A percentile compares a stretch with the other conserved stretches of the same genome.
Conservation (phyloP, 2,113 vertebrate genomes). For the Laticauda colubrina region DNA sequence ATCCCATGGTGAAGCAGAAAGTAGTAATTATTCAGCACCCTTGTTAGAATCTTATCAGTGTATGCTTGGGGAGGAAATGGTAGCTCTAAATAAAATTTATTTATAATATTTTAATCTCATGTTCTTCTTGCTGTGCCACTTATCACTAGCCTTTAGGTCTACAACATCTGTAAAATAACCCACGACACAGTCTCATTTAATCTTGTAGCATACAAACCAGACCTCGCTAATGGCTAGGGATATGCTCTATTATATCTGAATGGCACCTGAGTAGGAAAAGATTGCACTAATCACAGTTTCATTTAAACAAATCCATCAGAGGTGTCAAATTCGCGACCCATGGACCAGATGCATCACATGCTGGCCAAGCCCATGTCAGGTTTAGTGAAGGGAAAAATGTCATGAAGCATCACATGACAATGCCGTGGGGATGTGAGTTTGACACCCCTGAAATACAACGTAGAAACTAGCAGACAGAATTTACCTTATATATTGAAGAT, state of each 20-base stretch:
- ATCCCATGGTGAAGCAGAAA: slow-evolving; percentile 9
- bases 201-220: neutral
- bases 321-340: too few relatives aligned
- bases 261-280: neutral
- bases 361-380: too few relatives aligned
- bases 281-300: neutral
- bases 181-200: neutral
- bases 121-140: too few relatives aligned
- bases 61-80: neutral
- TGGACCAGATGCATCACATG: too few relatives aligned
- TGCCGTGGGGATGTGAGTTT: too few relatives aligned
- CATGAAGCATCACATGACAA: too few relatives aligned
- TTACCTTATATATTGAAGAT: neutral
- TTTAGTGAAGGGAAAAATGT: too few relatives aligned
- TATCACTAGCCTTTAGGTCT: neutral
- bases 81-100: neutral
- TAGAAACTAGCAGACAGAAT: neutral
- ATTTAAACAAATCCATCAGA: neutral
- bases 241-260: neutral
- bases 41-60: neutral
- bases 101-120: neutral
- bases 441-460: neutral
- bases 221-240: neutral
- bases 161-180: neutral
- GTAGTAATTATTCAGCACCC: neutral